Base-by-base conservation (phyloP, 2,113 vertebrate genomes). In the Petrocephalus zakoni region DNA sequence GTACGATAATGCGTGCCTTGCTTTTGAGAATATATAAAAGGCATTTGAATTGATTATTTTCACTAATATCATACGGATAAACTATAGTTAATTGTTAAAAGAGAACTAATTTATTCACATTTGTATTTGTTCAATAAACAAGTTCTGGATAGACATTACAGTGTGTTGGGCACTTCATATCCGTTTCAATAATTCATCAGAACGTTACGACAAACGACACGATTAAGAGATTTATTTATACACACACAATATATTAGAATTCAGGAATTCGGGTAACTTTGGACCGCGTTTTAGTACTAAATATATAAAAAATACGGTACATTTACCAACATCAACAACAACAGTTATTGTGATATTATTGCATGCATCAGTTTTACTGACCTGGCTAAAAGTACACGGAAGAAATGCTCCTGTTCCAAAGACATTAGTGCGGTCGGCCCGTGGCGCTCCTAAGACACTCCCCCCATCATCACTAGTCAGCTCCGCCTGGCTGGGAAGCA, bases 121-220 rank as follows among this genome's bases (percentile, higher is more conserved):
- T 11, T 89, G 46, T 89, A 88, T 64, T 68, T 85, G 37, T 49
- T 68, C 88, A 89, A 85, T 89, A 89, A 89, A 89, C n/a, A 13
- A 84, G 52, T 52, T n/a, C 25, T 85, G 42, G 42, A 84, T 51
- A 52, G 46, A 34, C 9, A 46, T 46, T 87, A 29, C 10, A n/a
- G 42, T 47, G 72, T 78, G 81, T 49, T 82, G 42, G 34, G 49
- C 25, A 19, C 51, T 52, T 55, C 4, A 49, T 55, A 29, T 53
- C 19, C 8, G 64, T 34, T 86, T 34, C 22, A 86, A 15, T 86
- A 56, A 52, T 53, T 53, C 19, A 29, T 83, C 34, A 13, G 21
- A 51, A 55, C 25, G 5, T 15, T 56, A 83, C 7, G 15, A 7
- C 68, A 37, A 86, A 83, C 7, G 15, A 7, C 68, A 37, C 17